phyloP scores from a whole-genome alignment of 2,888 invertebrate genomes.

The Andricus quercusramuli region DNA sequence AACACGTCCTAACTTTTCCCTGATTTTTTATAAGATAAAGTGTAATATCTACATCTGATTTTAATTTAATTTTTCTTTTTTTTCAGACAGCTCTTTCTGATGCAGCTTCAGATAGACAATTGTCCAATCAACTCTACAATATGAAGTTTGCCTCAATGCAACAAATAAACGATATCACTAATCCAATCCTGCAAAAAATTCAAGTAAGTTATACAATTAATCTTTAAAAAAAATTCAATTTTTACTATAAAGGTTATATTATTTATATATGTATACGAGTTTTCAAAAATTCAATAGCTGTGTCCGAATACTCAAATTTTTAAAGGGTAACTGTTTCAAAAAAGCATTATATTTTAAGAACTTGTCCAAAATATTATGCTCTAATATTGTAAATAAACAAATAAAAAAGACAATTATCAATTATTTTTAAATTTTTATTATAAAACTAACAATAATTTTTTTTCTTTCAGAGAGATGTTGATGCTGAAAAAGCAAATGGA shows the following conservation, averaged over 20 bases:
- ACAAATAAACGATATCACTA: conserved; percentile 16
- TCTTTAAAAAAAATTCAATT: no score
- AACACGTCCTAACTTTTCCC: no score
- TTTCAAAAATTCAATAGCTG: no score
- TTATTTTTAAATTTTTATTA: neutral
- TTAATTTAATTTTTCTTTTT: neutral
- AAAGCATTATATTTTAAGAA: no score
- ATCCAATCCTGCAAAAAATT: neutral
- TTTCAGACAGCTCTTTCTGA: neutral
- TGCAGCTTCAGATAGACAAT: neutral
- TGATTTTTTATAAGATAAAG: no score
- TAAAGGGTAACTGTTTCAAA: no score
- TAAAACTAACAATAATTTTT: neutral
- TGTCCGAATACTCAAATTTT: no score
- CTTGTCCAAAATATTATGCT: no score
- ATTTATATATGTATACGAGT: no score
- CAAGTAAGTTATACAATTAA: neutral
- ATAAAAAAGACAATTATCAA: no score
- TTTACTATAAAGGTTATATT: no score
- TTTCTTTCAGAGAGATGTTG: neutral
- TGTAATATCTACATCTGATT: neutral
- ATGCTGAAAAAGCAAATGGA: neutral
- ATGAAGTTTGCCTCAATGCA: conserved; percentile 1
- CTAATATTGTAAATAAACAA: no score
- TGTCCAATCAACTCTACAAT: neutral